phyloP scores from a whole-genome alignment of 1,140 invertebrate species.

The Galendromus occidentalis region DNA sequence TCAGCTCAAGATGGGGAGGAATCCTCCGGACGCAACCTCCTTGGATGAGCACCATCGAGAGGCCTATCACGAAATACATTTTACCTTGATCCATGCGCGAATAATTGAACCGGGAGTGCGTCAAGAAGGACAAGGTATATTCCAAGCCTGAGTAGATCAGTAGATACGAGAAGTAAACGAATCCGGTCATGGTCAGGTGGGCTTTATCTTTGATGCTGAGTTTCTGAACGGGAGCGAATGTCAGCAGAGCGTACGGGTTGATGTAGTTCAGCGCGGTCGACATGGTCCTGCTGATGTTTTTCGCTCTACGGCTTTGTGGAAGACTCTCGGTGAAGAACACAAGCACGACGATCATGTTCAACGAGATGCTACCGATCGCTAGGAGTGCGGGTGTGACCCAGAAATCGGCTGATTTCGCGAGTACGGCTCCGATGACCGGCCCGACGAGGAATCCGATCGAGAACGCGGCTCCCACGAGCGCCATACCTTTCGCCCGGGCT shows the following conservation, averaged over 20 bases:
- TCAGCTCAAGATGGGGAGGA: slow-evolving; percentile 27
- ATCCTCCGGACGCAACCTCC: slow-evolving; percentile 65
- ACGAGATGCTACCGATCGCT: slow-evolving; percentile 36
- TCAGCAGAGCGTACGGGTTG: slow-evolving; percentile 44
- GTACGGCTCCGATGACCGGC: slow-evolving; percentile 76
- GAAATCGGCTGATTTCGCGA: slow-evolving; percentile 56
- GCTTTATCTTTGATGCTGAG: slow-evolving; percentile 25
- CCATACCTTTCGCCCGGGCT: slow-evolving; percentile 79
- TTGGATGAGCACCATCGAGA: slow-evolving; percentile 81
- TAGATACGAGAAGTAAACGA: slow-evolving; percentile 80
- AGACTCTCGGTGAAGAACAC: slow-evolving; percentile 14
- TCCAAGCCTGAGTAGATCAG: slow-evolving; percentile 93
- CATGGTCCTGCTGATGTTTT: slow-evolving; percentile 41
- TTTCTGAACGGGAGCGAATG: slow-evolving; percentile 32
- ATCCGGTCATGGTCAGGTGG: slow-evolving; percentile 49
- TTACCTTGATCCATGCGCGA: slow-evolving; percentile 82
- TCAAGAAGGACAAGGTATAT: slow-evolving; percentile 91
- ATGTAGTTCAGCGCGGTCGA: slow-evolving; percentile 51
- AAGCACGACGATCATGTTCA: slow-evolving; percentile 11
- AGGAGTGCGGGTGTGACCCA: slow-evolving; percentile 64
- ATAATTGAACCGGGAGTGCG: slow-evolving; percentile 75
- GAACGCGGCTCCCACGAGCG: slow-evolving; percentile 86
- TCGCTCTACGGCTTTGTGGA: slow-evolving; percentile 36
- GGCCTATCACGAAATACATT: slow-evolving; percentile 86
- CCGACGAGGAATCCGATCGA: slow-evolving; percentile 91